phyloP scores from a whole-genome alignment of 2,113 vertebrate species.

The Gnathonemus longibarbis region DNA sequence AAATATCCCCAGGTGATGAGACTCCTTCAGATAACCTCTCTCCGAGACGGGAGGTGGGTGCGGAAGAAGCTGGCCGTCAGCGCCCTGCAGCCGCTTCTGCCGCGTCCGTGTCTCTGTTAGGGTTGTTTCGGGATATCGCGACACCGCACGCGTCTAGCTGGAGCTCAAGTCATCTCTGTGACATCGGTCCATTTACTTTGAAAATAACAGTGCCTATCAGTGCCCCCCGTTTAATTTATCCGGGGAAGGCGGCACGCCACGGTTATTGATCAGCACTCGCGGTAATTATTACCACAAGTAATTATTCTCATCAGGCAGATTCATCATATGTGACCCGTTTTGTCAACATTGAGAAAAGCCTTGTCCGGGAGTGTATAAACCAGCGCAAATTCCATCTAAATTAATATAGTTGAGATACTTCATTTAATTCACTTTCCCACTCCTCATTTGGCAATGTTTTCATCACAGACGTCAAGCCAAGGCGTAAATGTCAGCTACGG shows the following conservation, averaged over 20 bases:
- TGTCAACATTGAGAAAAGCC: neutral
- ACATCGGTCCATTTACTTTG: neutral
- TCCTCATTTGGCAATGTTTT: neutral
- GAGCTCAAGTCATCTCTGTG: neutral
- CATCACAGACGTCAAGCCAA: neutral
- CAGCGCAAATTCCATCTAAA: neutral
- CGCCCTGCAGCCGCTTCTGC: neutral
- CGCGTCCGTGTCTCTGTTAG: neutral
- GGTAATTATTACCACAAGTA: conserved; percentile 6
- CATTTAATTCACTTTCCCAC: neutral
- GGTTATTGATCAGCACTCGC: conserved; percentile 7
- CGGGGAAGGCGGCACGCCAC: neutral
- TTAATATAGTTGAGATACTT: neutral
- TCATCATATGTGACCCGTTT: conserved; percentile 1
- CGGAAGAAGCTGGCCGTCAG: neutral
- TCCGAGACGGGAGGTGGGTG: neutral
- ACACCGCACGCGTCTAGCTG: neutral
- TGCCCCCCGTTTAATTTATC: neutral
- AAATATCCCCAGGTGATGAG: neutral
- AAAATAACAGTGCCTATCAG: neutral
- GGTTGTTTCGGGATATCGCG: neutral
- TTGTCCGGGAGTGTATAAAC: neutral
- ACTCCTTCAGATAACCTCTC: neutral
- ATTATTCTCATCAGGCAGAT: conserved; percentile 10
- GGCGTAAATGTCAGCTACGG: neutral